These are phyloP conservation scores for Sinodicranocentrus sp. DNA, from an alignment of 2,888 invertebrate species.

Conservation along the genomic window DNA sequence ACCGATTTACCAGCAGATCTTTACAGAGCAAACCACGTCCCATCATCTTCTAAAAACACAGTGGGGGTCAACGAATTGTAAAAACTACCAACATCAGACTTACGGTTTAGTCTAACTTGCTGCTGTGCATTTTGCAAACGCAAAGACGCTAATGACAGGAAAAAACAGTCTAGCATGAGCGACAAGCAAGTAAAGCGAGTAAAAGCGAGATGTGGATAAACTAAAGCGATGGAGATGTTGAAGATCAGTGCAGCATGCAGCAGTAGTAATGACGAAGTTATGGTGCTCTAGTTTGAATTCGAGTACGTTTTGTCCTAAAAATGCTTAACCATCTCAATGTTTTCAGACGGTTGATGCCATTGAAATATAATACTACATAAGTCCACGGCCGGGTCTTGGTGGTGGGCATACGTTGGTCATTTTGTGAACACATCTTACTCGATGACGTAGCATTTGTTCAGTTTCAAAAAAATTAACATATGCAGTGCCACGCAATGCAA, in stretches of 20 bases:
- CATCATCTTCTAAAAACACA: conserved; percentile 15
- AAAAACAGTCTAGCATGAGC: too few relatives aligned
- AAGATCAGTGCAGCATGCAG: background rate
- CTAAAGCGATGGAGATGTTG: too few relatives aligned
- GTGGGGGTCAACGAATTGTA: conserved; percentile 48
- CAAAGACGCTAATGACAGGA: background rate
- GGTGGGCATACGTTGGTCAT: too few relatives aligned
- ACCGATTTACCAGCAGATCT: too few relatives aligned
- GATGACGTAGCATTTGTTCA: too few relatives aligned
- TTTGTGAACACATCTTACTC: too few relatives aligned
- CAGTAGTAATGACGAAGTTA: background rate
- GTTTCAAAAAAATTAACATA: too few relatives aligned
- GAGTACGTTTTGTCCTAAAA: background rate
- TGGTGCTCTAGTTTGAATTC: background rate
- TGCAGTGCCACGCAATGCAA: too few relatives aligned
- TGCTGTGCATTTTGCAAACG: background rate
- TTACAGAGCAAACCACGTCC: conserved; percentile 5
- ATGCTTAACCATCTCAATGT: background rate
- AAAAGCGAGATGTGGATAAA: too few relatives aligned
- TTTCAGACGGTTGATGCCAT: background rate
- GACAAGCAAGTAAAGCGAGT: too few relatives aligned
- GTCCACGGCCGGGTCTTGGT: too few relatives aligned
- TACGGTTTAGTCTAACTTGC: conserved; percentile 6
- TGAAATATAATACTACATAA: too few relatives aligned
- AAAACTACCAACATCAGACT: conserved; percentile 15